A percentile compares a stretch with the other conserved stretches of the same genome.
These are phyloP conservation scores for Carassius carassius DNA, from an alignment of 2,113 vertebrate species.

Conservation along the genomic window DNA sequence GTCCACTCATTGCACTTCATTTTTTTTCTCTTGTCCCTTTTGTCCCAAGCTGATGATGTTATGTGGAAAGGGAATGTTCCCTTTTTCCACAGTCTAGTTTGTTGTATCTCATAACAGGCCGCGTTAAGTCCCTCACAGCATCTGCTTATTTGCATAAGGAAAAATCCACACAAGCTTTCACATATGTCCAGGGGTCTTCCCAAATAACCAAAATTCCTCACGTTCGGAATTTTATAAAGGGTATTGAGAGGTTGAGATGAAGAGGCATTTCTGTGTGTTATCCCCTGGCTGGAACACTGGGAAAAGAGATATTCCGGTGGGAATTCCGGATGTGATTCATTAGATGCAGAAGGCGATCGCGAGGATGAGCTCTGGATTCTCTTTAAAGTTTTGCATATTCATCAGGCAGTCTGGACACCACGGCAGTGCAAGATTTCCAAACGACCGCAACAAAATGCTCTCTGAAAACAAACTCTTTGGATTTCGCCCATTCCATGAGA, in stretches of 20 bases:
- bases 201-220: constrained; percentile 16
- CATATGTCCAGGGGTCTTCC: constrained; percentile 37
- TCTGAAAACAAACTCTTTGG: constrained; percentile 5
- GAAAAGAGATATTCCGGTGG: not conserved
- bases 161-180: constrained; percentile 29
- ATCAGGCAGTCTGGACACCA: constrained; percentile 34
- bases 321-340: not conserved
- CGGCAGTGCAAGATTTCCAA: too few relatives aligned
- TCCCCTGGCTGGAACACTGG: not conserved
- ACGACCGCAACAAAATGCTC: too few relatives aligned
- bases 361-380: constrained; percentile 40
- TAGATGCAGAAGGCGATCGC: too few relatives aligned
- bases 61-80: not conserved
- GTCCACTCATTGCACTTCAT: constrained; percentile 8
- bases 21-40: not conserved
- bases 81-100: not conserved
- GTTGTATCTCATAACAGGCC: not conserved
- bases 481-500: not conserved
- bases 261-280: not conserved
- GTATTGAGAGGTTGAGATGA: not conserved
- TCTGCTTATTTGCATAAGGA: constrained; percentile 28
- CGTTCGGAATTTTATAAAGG: constrained; percentile 12
- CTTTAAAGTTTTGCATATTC: constrained; percentile 65
- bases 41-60: not conserved
- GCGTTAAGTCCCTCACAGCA: not conserved